Percentiles rank a stretch among this genome's conserved stretches.
phyloP scores from a whole-genome alignment of 2,888 invertebrate genomes.

The Choristoneura rosaceana region DNA sequence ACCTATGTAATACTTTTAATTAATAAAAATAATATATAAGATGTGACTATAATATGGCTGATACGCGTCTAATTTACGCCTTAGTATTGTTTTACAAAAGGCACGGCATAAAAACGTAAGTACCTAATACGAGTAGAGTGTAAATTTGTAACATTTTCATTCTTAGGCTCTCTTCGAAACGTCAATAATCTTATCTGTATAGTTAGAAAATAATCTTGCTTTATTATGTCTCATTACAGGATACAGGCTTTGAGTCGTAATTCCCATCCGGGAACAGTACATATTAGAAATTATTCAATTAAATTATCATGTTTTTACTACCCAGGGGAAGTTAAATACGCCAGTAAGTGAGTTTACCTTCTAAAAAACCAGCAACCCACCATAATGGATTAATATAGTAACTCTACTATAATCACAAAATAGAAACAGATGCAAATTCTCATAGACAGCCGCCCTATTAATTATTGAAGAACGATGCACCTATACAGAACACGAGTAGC shows the following conservation, averaged over 20 bases:
- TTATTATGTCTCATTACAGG: no score
- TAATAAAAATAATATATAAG: no score
- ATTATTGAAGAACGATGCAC: slow-evolving; percentile 6
- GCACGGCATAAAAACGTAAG: not conserved
- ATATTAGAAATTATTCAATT: not conserved
- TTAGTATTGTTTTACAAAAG: not conserved
- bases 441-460: not conserved
- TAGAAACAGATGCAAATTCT: slow-evolving; percentile 9
- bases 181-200: slow-evolving; percentile 21
- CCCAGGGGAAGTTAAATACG: slow-evolving; percentile 23
- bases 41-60: no score
- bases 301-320: not conserved
- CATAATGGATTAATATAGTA: not conserved
- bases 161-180: slow-evolving; percentile 25
- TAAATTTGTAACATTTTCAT: not conserved
- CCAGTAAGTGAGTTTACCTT: slow-evolving; percentile 25
- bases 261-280: no score
- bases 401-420: not conserved
- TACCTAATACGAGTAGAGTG: no score
- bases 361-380: slow-evolving; percentile 17
- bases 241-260: no score
- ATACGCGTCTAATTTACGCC: no score
- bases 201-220: not conserved
- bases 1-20: no score
- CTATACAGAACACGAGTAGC: not conserved